These are phyloP conservation scores for Agapornis canus DNA, from an alignment of 2,797 vertebrate genomes.

Conservation along the genomic window DNA sequence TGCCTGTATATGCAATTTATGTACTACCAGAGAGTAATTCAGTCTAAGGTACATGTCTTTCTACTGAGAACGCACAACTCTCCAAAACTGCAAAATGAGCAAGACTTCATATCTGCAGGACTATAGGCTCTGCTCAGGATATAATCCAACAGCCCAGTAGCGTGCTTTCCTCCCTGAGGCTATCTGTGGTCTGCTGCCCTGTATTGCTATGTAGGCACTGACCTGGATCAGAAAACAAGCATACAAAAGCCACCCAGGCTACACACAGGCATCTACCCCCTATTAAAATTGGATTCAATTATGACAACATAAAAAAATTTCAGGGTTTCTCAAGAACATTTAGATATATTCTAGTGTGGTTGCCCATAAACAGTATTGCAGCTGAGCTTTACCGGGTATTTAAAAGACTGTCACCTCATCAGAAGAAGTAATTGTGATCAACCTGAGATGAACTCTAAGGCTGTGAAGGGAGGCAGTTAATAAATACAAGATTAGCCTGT, in stretches of 20 bases:
- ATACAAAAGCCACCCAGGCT: background rate
- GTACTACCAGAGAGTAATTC: background rate
- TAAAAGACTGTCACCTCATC: background rate
- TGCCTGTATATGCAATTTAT: background rate
- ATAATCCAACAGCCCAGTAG: background rate
- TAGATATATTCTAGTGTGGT: background rate
- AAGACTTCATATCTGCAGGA: background rate
- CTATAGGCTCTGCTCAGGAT: background rate
- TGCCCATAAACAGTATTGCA: background rate
- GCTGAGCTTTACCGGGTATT: background rate
- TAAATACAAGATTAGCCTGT: background rate
- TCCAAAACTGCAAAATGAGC: background rate
- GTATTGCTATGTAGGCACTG: background rate
- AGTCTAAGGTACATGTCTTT: background rate
- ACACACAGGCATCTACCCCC: background rate
- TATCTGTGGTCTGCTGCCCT: background rate
- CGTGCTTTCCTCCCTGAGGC: background rate
- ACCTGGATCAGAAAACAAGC: too few species aligned
- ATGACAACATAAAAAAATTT: background rate
- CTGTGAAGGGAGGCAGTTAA: background rate
- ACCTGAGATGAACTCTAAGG: background rate
- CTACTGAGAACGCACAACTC: background rate
- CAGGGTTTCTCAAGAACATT: background rate
- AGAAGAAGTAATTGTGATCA: background rate
- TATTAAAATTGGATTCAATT: background rate